Conservation (phyloP, 2,888 invertebrate species). For the Anticlea derivata region DNA sequence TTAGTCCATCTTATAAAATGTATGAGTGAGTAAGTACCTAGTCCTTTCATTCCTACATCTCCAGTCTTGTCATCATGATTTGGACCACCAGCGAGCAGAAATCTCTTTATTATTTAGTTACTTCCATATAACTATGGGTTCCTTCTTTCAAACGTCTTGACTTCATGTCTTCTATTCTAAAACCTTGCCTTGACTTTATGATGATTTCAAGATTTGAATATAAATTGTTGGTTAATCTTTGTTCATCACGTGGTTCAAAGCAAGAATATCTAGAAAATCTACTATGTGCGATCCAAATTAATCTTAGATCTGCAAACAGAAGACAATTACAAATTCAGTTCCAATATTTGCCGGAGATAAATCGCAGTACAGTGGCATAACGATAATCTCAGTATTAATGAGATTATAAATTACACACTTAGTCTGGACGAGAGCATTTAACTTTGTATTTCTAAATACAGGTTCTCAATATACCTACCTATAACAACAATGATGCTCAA, state of each 20-base stretch:
- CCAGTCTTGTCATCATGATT: too few relatives aligned
- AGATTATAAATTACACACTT: conserved; percentile 45
- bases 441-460: conserved; percentile 26
- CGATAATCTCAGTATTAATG: conserved; percentile 51
- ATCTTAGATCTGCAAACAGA: conserved; percentile 68
- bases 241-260: conserved; percentile 15
- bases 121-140: too few relatives aligned
- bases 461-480: conserved; percentile 13
- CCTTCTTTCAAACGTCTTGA: background rate
- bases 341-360: conserved; percentile 76
- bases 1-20: too few relatives aligned
- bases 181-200: conserved; percentile 9
- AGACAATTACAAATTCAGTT: conserved; percentile 69
- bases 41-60: too few relatives aligned
- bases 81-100: too few relatives aligned
- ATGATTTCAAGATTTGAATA: conserved; percentile 11
- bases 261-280: conserved; percentile 42
- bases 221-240: conserved; percentile 9
- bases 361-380: conserved; percentile 64
- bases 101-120: too few relatives aligned
- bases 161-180: background rate
- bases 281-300: conserved; percentile 60
- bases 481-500: conserved; percentile 1
- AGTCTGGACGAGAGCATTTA: conserved; percentile 29
- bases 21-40: too few relatives aligned